Base-by-base conservation (phyloP, 1,140 invertebrate genomes). In the Anastatus disparis region DNA sequence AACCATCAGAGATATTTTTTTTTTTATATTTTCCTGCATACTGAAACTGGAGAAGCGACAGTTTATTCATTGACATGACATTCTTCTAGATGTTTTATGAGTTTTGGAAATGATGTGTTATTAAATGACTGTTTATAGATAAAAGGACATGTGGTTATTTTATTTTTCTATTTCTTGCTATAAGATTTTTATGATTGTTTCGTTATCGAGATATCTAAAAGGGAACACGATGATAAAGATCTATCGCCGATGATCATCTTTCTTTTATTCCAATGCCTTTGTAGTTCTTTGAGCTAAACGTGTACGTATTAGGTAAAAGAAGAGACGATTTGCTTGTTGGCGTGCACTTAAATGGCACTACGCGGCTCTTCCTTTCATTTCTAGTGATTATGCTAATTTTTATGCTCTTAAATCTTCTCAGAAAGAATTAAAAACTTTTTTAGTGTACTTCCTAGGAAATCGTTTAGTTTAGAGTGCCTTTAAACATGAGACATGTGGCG, bases 31-130 rank as follows among this genome's bases (percentile, higher is more conserved):
- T 15, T 59, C 53, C 48, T 48, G 56, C 73, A 50, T 65, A 27
- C 69, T 29, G 55, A 55, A 35, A 4, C 69, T 68, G 48, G 61
- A 62, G 42, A n/a, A n/a, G n/a, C n/a, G n/a, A n/a, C n/a, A n/a
- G n/a, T n/a, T n/a, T n/a, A n/a, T 58, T 74, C 75, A 78, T 76
- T 75, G 75, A 75, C 71, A 74, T 70, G 73, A 68, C 63, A 50
- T 74, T 75, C n/a, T n/a, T n/a, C 63, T 56, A 31, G 50, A 55
- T 50, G 74, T 72, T 75, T 76, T 75, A 66, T 66, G 71, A 73
- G 55, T 40, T 64, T 40, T 52, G 42, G 12, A 67, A 70, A 67
- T 62, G 72, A 40, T 40, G 38, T 53, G 61, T 66, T 68, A 73
- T 74, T 74, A 71, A 65, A 55, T 29, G 24, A 12, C 35, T n/a